Evolutionary conservation across 1,140 invertebrate genomes (phyloP), one percentile per base, ranked within the genome.

Genomic region (Whitmania pigra): DNA sequence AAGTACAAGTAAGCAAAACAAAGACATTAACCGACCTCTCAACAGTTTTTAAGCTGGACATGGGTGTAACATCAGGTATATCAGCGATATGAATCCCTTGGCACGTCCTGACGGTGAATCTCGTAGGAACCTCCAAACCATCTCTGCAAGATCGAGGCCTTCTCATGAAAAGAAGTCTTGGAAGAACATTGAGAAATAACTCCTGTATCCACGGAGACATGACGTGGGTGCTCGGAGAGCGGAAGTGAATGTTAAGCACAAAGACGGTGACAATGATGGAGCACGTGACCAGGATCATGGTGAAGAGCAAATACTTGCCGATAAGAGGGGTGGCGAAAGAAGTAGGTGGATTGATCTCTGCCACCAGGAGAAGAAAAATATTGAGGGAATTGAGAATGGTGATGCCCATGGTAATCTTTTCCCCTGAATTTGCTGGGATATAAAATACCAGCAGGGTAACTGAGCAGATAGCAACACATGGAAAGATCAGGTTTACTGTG

Each of bases 381-480:
- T 80, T 82, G 22, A 83, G 75, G 15, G 82, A 80, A n/a, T 83
- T 79, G 17, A 83, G 73, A 31, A 83, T 83, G 9, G 80, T 82
- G 25, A 83, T 82, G 55, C 80, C 80, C 31, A 83, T 73, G 0
- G 82, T 80, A 60, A 83, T 81, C 72, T 83, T 83, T 74, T 83
- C 82, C 7, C 82, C 81, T 66, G 78, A 79, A 73, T 83, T 81
- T 6, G 79, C 80, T 15, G 82, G 82, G 13, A 83, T 75, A 72
- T 82, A 83, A 73, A 83, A 83, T 7, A 82, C 80, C 0, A 85
- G 80, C 9, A 84, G 79, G 4, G 84, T 84, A 5, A 85, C 77
- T 74, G 82, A 81, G n/a, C 83, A 84, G 72, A 84, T 83, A 60
- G 81, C 76, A 9, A 83, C 76, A 72, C 81, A 82, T 29, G 82